Conservation (phyloP, 2,113 vertebrate genomes). For the Gymnorhina tibicen region DNA sequence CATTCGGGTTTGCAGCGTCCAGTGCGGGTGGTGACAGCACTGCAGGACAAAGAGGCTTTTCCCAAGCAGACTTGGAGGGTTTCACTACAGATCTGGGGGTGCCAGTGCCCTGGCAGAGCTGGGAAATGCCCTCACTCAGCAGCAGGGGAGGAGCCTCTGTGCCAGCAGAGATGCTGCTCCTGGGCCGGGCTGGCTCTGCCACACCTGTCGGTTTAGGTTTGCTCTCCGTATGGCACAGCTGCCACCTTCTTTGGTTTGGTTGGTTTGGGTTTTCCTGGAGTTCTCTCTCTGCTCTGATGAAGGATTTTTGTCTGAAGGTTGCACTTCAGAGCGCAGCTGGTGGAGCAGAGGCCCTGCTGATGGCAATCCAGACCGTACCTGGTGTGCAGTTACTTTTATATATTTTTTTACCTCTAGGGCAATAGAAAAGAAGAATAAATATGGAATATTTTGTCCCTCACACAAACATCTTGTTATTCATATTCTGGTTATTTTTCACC, state of each 20-base stretch:
- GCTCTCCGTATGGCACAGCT: not conserved
- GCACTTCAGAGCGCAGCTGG: not conserved
- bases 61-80: not conserved
- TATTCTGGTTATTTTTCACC: not conserved
- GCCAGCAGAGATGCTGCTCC: not conserved
- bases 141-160: not conserved
- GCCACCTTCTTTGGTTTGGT: not conserved
- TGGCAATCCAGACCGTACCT: not conserved
- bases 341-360: not conserved
- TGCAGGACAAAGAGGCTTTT: not conserved
- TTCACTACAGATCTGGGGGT: not conserved
- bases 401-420: not conserved
- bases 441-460: not conserved
- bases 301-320: not conserved
- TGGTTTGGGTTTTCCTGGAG: not conserved
- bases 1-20: fast-evolving
- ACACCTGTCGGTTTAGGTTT: not conserved
- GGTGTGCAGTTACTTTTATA: not conserved
- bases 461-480: not conserved
- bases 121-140: not conserved
- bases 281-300: fast-evolving
- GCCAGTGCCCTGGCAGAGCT: not conserved
- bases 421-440: not conserved
- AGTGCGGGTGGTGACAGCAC: not conserved
- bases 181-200: not conserved